Evolutionary conservation across 2,797 vertebrate genomes (phyloP).

Genomic region (Helarctos malayanus): DNA sequence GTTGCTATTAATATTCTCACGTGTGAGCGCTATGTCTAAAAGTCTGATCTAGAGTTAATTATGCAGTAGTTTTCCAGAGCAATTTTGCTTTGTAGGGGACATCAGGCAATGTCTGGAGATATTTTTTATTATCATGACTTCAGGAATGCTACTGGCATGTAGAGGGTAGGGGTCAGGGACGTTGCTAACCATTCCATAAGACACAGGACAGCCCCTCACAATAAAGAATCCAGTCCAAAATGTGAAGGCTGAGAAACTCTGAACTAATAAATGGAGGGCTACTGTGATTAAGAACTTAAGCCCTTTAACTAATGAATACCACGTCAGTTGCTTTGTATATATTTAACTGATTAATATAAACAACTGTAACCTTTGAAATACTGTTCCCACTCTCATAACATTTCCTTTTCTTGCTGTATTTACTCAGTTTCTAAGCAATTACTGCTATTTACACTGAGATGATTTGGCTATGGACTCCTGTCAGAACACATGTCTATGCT

Average conservation of each 20-base stretch:
- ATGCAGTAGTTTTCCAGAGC: neutral
- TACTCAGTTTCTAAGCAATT: slow-evolving; percentile 25
- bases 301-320: neutral
- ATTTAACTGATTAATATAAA: neutral
- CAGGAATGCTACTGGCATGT: neutral
- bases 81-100: neutral
- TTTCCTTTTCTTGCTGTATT: neutral
- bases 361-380: neutral
- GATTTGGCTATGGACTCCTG: neutral
- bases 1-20: neutral
- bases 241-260: neutral
- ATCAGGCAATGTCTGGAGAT: neutral
- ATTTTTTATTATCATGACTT: neutral
- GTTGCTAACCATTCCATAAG: neutral
- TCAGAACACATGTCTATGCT: neutral
- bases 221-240: neutral
- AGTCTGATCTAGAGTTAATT: neutral
- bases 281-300: neutral
- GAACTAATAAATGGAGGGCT: neutral
- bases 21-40: slow-evolving; percentile 25
- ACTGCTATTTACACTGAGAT: neutral
- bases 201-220: neutral
- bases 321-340: neutral
- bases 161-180: neutral
- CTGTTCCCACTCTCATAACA: neutral